Evolutionary conservation across 2,797 vertebrate species (phyloP).

Genomic region (Oophaga sylvatica): DNA sequence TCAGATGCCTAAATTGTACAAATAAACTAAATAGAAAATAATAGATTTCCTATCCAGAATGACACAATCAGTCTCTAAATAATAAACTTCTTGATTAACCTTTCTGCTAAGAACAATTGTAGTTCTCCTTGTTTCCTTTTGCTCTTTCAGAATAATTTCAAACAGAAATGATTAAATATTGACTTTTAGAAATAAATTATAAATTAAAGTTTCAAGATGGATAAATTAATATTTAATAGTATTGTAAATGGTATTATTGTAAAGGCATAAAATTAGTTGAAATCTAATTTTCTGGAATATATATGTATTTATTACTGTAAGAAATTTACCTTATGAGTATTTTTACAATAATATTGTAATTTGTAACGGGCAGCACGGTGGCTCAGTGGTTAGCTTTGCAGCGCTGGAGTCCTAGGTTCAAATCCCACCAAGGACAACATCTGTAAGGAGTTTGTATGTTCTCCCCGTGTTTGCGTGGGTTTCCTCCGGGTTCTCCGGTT

Average conservation of each 20-base stretch:
- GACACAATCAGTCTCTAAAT: conserved; percentile 26
- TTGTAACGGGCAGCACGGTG: too few relatives aligned
- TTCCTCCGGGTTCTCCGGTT: too few relatives aligned
- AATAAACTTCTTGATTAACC: conserved; percentile 38
- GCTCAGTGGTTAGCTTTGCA: too few relatives aligned
- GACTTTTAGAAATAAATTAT: conserved; percentile 18
- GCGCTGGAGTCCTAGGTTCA: too few relatives aligned
- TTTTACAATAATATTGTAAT: too few relatives aligned
- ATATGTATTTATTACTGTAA: not conserved
- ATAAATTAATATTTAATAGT: not conserved
- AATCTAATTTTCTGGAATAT: not conserved
- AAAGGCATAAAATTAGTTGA: too few relatives aligned
- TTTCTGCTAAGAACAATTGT: conserved; percentile 8
- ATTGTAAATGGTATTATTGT: not conserved
- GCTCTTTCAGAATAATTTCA: conserved; percentile 2
- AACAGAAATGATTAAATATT: conserved; percentile 29
- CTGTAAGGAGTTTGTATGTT: too few relatives aligned
- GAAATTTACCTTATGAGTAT: too few relatives aligned
- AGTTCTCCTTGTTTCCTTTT: conserved; percentile 3
- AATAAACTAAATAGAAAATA: conserved; percentile 38
- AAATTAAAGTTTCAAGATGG: not conserved
- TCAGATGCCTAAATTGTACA: conserved; percentile 10
- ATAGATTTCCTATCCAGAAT: conserved; percentile 25
- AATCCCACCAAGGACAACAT: too few relatives aligned
- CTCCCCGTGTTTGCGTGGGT: too few relatives aligned